Evolutionary conservation across 2,797 vertebrate genomes (phyloP).

Genomic region (Synanceia verrucosa): DNA sequence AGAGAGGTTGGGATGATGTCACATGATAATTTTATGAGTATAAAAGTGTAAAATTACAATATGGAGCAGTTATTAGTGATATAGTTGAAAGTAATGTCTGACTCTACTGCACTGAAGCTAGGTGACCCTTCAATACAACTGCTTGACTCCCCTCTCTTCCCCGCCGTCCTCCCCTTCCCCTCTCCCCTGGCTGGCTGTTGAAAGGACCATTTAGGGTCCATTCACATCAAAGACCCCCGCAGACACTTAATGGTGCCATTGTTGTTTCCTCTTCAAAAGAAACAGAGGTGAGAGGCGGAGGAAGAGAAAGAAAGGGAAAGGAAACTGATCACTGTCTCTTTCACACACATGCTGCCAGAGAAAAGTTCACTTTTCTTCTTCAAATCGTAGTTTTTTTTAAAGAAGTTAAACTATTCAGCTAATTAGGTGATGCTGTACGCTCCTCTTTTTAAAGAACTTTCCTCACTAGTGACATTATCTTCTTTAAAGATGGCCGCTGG

Average conservation of each 20-base stretch:
- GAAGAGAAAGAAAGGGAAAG: conserved; percentile 35
- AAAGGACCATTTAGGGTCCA: conserved; percentile 55
- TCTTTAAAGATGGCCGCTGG: conserved; percentile 30
- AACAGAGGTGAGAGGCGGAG: conserved; percentile 40
- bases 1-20: conserved; percentile 7
- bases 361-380: conserved; percentile 4
- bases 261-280: conserved; percentile 63
- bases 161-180: not conserved
- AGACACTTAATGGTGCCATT: conserved; percentile 62
- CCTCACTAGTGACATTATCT: conserved; percentile 34
- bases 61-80: not conserved
- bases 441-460: conserved; percentile 30
- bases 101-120: not conserved
- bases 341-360: not conserved
- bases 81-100: not conserved
- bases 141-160: not conserved
- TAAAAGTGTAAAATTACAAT: not conserved
- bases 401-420: conserved; percentile 14
- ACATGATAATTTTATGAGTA: not conserved
- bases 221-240: conserved; percentile 68
- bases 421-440: conserved; percentile 32
- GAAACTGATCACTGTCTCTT: conserved; percentile 6
- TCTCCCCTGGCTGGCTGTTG: conserved; percentile 11
- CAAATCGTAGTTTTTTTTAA: conserved; percentile 22
- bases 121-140: not conserved